Conservation (phyloP, 2,888 invertebrate species). For the Coleophora deauratella region DNA sequence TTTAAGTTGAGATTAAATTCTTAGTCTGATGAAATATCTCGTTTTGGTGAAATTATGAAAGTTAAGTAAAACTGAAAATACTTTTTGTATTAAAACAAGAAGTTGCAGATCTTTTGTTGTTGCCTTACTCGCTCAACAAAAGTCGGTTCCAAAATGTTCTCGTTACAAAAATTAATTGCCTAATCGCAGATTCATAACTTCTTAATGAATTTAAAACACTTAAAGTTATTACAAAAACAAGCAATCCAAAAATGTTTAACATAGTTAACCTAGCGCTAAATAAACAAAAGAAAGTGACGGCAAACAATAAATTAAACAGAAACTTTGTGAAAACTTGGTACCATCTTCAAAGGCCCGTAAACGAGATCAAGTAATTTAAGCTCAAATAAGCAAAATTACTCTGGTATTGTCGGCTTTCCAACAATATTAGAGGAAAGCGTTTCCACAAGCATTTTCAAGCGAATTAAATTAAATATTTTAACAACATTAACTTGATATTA, state of each 20-base stretch:
- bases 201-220: conserved; percentile 1
- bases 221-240: conserved; percentile 25
- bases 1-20: conserved; percentile 68
- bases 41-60: no score
- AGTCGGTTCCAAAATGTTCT: no score
- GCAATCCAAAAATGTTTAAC: conserved; percentile 33
- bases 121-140: no score
- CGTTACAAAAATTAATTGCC: no score
- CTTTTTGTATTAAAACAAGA: no score
- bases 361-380: conserved; percentile 69
- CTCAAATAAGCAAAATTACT: conserved; percentile 67
- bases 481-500: conserved; percentile 30
- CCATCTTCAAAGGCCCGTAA: conserved; percentile 66
- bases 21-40: conserved; percentile 39
- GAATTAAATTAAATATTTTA: conserved; percentile 43
- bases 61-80: no score
- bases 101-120: no score
- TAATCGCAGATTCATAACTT: conserved; percentile 4
- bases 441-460: conserved; percentile 36
- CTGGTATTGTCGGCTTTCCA: conserved; percentile 52
- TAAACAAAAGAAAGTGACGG: conserved; percentile 56
- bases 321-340: conserved; percentile 63
- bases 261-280: conserved; percentile 38
- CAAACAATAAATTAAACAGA: conserved; percentile 68
- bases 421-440: conserved; percentile 44